A percentile compares a stretch with the other conserved stretches of the same genome.
phyloP scores from a whole-genome alignment of 2,888 invertebrate species.

The Drosophila barbarae region DNA sequence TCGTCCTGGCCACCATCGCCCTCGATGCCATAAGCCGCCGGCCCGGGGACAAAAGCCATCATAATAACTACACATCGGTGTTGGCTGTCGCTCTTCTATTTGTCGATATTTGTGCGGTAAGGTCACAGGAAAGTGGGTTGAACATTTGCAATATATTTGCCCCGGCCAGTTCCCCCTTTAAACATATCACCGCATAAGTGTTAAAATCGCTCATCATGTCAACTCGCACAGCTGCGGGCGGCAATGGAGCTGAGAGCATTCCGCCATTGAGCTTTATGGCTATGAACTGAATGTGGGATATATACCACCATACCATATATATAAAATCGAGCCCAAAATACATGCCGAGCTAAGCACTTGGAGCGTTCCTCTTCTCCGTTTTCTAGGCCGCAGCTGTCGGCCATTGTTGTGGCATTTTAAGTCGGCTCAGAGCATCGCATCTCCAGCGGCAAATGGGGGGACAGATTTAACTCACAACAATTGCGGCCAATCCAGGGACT shows the following conservation, averaged over 20 bases:
- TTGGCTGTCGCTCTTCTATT: conserved; percentile 28
- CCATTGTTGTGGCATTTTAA: conserved; percentile 71
- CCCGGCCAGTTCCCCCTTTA: conserved; percentile 47
- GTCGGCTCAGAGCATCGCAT: conserved; percentile 54
- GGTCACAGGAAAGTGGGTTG: conserved; percentile 60
- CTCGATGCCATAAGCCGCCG: conserved; percentile 50
- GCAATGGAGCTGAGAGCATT: conserved; percentile 12
- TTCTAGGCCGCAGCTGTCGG: conserved; percentile 63
- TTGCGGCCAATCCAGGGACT: conserved; percentile 56
- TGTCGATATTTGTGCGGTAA: conserved; percentile 30
- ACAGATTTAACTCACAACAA: conserved; percentile 61
- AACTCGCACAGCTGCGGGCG: conserved; percentile 54
- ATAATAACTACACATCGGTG: conserved; percentile 56
- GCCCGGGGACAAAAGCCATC: conserved; percentile 55
- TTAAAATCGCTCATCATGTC: conserved; percentile 73
- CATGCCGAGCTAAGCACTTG: conserved; percentile 67
- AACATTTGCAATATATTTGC: conserved; percentile 58
- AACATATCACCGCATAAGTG: conserved; percentile 68
- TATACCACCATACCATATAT: background rate
- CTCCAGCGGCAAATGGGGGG: conserved; percentile 47
- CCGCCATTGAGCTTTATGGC: conserved; percentile 65
- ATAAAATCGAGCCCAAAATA: background rate
- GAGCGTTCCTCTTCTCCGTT: conserved; percentile 4
- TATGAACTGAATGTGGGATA: conserved; percentile 20
- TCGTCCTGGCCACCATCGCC: conserved; percentile 8